Conservation (phyloP, 2,113 vertebrate genomes). For the Burhinus oedicnemus region DNA sequence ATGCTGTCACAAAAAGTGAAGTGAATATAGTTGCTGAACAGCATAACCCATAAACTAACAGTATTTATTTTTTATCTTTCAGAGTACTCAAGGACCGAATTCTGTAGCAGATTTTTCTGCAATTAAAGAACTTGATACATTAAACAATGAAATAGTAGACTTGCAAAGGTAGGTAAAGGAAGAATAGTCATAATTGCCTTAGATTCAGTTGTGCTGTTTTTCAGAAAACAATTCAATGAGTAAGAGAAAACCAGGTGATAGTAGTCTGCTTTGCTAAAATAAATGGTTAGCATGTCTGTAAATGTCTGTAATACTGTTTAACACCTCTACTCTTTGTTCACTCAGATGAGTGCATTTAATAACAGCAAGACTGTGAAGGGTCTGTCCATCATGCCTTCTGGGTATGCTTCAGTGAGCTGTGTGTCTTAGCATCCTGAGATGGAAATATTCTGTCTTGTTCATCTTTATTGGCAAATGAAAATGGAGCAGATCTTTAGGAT, state of each 20-base stretch:
- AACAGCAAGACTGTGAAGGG: neutral
- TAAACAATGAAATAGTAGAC: slow-evolving; percentile 97
- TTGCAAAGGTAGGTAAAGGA: slow-evolving; percentile 87
- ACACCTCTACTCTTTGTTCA: neutral
- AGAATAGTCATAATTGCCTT: neutral
- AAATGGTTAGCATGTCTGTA: neutral
- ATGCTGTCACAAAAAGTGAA: neutral
- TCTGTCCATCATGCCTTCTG: neutral
- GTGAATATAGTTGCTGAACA: neutral
- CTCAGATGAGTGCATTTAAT: neutral
- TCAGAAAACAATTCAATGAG: neutral
- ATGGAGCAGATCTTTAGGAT: neutral
- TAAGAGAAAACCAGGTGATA: neutral
- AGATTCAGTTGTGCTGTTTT: neutral
- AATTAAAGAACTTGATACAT: slow-evolving; percentile 96
- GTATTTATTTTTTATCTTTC: slow-evolving; percentile 67
- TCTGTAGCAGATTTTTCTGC: slow-evolving; percentile 95
- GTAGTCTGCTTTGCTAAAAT: neutral
- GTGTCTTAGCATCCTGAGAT: neutral
- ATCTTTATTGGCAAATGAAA: neutral
- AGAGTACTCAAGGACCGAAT: slow-evolving; percentile 80
- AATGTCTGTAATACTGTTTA: neutral
- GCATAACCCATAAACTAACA: neutral
- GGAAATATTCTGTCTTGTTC: neutral
- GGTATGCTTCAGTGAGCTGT: neutral